Evolutionary conservation across 2,888 invertebrate species (phyloP), one percentile per base, ranked within the genome.

Genomic region (Metallyticus violacea): DNA sequence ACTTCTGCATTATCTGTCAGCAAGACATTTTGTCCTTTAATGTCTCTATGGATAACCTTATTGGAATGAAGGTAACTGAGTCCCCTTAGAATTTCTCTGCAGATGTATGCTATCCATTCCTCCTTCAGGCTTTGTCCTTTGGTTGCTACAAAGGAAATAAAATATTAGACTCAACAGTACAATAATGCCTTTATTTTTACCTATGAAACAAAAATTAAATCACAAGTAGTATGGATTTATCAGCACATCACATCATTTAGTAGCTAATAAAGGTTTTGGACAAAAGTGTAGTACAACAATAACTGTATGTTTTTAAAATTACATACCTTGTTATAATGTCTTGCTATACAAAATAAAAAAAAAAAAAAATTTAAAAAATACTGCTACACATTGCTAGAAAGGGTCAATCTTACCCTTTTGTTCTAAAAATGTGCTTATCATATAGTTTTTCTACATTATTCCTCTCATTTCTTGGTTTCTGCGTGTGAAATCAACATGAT

Each of bases 81-180:
- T 89, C 99, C 99, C 91, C 99, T 94, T 89, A 98, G 93, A 89
- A 97, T 97, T 95, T 99, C 97, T 92, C 99, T 95, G 92, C 99
- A 99, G 90, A 99, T 98, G 92, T 99, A 99, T 87, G 99, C 99
- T 91, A 99, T 99, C 99, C 99, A 99, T 93, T 99, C 99, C 93
- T 99, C 99, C 93, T 99, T 99, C 90, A 99, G 94, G 89, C 97
- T 97, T 92, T 98, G 98, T 85, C 99, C 99, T 93, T 99, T 99
- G 89, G 99, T 99, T 89, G 99, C 93, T 93, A 90, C 26, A 6
- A 30, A 79, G 26, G 40, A 26, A 25, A 82, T 62, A 62, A 83
- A 86, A 86, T 15, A 81, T 26, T 62, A 87, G 87, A 84, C 25
- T 78, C 25, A 0, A n/a, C 78, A 78, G 1, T 62, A 9, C 25